These are phyloP conservation scores for Acanthisitta chloris DNA, from an alignment of 2,113 vertebrate genomes.

Conservation along the genomic window DNA sequence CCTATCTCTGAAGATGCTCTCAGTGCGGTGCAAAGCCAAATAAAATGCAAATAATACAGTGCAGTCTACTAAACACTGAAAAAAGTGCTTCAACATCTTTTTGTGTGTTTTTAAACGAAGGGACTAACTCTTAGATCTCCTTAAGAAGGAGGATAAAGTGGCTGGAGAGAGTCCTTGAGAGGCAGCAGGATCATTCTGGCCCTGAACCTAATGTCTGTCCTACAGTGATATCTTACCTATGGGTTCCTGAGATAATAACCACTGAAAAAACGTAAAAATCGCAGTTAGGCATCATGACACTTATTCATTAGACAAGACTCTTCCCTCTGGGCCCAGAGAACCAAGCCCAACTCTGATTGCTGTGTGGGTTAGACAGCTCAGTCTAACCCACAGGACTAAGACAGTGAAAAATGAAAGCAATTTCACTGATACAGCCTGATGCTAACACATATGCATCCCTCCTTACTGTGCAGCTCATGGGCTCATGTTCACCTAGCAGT, in stretches of 20 bases:
- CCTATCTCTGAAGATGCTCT: neutral
- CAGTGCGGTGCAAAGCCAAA: neutral
- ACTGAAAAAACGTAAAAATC: neutral
- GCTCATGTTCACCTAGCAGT: neutral
- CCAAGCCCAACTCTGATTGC: neutral
- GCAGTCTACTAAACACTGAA: neutral
- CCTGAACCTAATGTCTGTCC: neutral
- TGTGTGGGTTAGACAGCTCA: too few species aligned
- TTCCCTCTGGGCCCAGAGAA: neutral
- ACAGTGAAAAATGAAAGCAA: neutral
- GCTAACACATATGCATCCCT: neutral
- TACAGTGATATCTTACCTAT: neutral
- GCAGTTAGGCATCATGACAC: neutral
- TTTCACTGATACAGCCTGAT: neutral
- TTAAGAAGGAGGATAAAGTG: neutral
- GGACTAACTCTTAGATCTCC: neutral
- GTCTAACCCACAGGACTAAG: neutral
- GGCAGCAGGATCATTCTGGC: neutral
- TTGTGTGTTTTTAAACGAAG: neutral
- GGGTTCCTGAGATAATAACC: neutral
- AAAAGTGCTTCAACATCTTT: neutral
- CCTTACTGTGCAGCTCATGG: fast-evolving
- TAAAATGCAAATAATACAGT: neutral
- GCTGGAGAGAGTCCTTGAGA: neutral
- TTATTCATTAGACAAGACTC: neutral